Percentiles rank a stretch among this genome's conserved stretches.
Evolutionary conservation across 2,888 invertebrate species (phyloP).

Genomic region (Torymus tubicola): DNA sequence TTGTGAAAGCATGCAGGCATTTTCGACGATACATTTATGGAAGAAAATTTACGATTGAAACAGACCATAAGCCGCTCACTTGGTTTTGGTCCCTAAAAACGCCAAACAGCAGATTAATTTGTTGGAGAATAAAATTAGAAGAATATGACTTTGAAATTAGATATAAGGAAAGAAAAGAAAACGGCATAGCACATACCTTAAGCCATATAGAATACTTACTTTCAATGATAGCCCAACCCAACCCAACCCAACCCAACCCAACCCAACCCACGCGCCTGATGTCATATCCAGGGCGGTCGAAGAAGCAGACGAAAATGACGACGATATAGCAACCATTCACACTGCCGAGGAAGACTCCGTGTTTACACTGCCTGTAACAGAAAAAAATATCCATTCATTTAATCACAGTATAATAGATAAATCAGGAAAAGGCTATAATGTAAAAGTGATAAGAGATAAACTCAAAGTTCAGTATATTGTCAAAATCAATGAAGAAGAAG

Average conservation of each 20-base stretch:
- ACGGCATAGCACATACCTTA: neutral
- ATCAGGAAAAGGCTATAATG: neutral
- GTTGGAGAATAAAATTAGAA: no score
- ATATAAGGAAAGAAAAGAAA: neutral
- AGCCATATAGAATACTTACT: neutral
- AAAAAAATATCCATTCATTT: neutral
- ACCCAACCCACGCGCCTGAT: no score
- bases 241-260: no score
- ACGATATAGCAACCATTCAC: no score
- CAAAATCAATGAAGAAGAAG: neutral
- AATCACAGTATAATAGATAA: slow-evolving; percentile 4
- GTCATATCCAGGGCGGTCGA: no score
- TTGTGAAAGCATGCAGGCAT: no score
- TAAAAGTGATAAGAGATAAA: neutral
- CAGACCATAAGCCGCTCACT: no score
- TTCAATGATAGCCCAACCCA: neutral
- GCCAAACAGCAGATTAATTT: no score
- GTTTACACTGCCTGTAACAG: neutral
- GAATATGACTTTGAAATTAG: slow-evolving; percentile 6
- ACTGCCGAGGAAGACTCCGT: neutral
- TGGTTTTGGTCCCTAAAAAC: no score
- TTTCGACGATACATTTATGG: no score
- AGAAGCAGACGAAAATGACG: no score
- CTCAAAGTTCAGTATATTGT: slow-evolving; percentile 1
- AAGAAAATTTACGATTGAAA: no score